Evolutionary conservation across 2,888 invertebrate genomes (phyloP).

Genomic region (Tanypteryx hageni): DNA sequence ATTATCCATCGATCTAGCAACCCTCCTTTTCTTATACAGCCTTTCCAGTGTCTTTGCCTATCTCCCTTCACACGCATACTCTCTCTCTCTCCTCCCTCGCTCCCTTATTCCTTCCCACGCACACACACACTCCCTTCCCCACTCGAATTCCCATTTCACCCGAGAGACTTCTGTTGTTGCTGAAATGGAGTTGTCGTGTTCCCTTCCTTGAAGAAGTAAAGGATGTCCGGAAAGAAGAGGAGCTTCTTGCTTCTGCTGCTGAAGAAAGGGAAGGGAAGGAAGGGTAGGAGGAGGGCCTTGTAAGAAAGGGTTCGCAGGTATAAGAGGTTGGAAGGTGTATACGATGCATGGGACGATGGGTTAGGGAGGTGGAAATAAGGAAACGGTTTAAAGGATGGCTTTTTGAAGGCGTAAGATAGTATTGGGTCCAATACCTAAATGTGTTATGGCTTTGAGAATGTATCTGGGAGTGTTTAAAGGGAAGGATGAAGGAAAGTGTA

Average conservation of each 20-base stretch:
- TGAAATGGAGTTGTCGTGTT: constrained; percentile 63
- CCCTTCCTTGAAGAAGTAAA: constrained; percentile 60
- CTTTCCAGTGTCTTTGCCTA: constrained; percentile 20
- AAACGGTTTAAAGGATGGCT: constrained; percentile 5
- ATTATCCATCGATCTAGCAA: too few species aligned
- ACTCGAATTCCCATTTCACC: constrained; percentile 56
- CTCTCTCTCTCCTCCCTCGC: neutral
- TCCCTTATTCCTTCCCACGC: neutral
- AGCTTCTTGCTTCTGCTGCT: constrained; percentile 54
- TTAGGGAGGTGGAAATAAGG: neutral
- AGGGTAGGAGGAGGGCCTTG: neutral
- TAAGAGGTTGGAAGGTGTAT: neutral
- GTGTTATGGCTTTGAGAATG: neutral
- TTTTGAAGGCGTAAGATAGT: neutral
- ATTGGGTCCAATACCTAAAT: constrained; percentile 38
- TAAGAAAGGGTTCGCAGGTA: neutral
- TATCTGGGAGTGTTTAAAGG: neutral
- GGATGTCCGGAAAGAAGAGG: constrained; percentile 58
- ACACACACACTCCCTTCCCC: neutral
- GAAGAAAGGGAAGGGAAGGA: constrained; percentile 9
- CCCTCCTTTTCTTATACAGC: neutral
- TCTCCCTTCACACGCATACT: neutral
- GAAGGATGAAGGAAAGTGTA: neutral
- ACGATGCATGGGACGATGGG: neutral
- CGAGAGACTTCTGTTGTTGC: constrained; percentile 63